Base-by-base conservation (phyloP, 2,797 vertebrate species). In the Meda fulgida region DNA sequence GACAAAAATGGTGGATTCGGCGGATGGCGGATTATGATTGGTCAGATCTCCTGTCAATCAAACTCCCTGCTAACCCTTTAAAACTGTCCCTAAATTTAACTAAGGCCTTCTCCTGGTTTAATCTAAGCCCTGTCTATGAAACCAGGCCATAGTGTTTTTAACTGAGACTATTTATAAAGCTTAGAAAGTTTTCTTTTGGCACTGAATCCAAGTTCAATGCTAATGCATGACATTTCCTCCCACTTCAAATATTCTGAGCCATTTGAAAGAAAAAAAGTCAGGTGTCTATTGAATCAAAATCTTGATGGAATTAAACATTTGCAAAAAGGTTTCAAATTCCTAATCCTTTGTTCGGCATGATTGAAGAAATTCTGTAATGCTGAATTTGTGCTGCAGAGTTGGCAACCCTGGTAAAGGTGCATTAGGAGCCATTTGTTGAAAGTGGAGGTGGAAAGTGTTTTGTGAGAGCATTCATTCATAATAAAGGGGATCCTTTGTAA, bases 101-200 rank as follows among this genome's bases (percentile, higher is more conserved):
- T 16, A 48, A 16, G 46, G 11, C 46, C 5, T 16, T 48, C 46
- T 46, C 46, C 46, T 48, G 46, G 11, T 48, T 48, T 16, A 14
- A 46, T 46, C 43, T 46, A 46, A 46, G 43, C 43, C 13, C 13
- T 13, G 43, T 46, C 1, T 46, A 14, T 14, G 14, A 16, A 48
- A 5, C 46, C 46, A 48, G 14, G 46, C 14, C 46, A 16, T 16
- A 43, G 76, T 38, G 55, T 29, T 26, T 60, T 63, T 63, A 78
- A 78, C 34, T 18, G 3, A 78, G 76, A 65, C 76, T 5, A 43
- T 78, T 78, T 78, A 65, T 63, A 31, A 43, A 29, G 26, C 38
- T 78, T 46, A 46, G 36, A 78, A 43, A 78, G 9, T 46, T 78
- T 65, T n/a, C 58, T 29, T 65, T 58, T 21, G 77, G 58, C 58